These are phyloP conservation scores for Chionomys nivalis DNA, from an alignment of 2,113 vertebrate genomes.

Conservation along the genomic window DNA sequence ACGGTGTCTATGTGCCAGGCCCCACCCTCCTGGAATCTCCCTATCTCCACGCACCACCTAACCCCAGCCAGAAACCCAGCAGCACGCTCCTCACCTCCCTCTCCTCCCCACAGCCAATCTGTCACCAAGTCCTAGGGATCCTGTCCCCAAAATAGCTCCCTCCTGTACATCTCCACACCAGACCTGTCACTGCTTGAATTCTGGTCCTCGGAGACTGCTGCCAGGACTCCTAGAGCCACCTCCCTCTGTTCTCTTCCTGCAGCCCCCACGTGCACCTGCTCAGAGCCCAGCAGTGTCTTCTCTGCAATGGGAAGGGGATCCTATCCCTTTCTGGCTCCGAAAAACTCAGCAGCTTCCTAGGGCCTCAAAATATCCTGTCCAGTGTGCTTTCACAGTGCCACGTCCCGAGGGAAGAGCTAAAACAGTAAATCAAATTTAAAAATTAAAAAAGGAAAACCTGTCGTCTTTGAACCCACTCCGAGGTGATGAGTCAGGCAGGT, in stretches of 20 bases:
- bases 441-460: neutral
- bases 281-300: neutral
- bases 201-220: neutral
- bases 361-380: neutral
- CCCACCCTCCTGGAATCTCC: neutral
- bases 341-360: neutral
- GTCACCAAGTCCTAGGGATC: slow-evolving; percentile 21
- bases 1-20: accelerated
- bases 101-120: slow-evolving; percentile 39
- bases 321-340: neutral
- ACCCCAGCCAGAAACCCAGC: neutral
- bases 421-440: neutral
- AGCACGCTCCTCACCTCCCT: neutral
- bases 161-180: neutral
- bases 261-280: neutral
- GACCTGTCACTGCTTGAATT: neutral
- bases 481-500: neutral
- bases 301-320: neutral
- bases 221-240: neutral
- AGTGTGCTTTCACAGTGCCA: neutral
- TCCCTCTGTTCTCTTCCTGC: neutral
- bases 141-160: slow-evolving; percentile 26
- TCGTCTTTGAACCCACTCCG: neutral
- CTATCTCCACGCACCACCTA: neutral
- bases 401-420: neutral